Percentiles rank a stretch among this genome's conserved stretches.
Evolutionary conservation across 30 jellyfish, hydroid and myxozoan species (phyloP).

Genomic region (Euphysa ruthae): DNA sequence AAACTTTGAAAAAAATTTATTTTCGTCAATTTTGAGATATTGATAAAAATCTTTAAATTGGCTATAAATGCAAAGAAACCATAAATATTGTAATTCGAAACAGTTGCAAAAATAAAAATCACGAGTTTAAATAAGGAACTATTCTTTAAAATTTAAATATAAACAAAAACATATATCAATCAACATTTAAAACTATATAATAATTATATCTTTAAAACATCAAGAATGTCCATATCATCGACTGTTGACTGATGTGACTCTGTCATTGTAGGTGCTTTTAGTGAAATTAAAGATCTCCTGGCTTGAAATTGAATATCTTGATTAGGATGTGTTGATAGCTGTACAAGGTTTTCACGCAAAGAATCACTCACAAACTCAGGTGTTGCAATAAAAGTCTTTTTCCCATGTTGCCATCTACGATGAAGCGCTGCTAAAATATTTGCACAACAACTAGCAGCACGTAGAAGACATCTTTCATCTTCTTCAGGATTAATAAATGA

Average conservation of each 20-base stretch:
- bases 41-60: too few species aligned
- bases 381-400: conserved; percentile 28
- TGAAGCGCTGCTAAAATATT: conserved; percentile 50
- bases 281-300: conserved; percentile 38
- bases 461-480: conserved; percentile 50
- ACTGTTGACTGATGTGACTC: not conserved
- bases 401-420: conserved; percentile 51
- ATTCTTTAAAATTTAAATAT: too few species aligned
- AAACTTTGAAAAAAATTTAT: too few species aligned
- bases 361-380: conserved; percentile 73
- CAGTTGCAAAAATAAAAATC: too few species aligned
- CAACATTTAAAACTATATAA: too few species aligned
- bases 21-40: too few species aligned
- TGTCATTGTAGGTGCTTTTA: conserved; percentile 22
- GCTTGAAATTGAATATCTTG: conserved; percentile 52
- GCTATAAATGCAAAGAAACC: too few species aligned
- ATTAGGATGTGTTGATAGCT: conserved; percentile 38
- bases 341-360: conserved; percentile 35
- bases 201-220: conserved; percentile 29
- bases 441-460: conserved; percentile 70
- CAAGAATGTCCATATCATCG: conserved; percentile 46
- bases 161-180: too few species aligned
- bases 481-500: conserved; percentile 18
- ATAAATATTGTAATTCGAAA: too few species aligned
- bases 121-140: too few species aligned